These are phyloP conservation scores for Heteromurus nitidus DNA, from an alignment of 2,888 invertebrate genomes.

Conservation along the genomic window DNA sequence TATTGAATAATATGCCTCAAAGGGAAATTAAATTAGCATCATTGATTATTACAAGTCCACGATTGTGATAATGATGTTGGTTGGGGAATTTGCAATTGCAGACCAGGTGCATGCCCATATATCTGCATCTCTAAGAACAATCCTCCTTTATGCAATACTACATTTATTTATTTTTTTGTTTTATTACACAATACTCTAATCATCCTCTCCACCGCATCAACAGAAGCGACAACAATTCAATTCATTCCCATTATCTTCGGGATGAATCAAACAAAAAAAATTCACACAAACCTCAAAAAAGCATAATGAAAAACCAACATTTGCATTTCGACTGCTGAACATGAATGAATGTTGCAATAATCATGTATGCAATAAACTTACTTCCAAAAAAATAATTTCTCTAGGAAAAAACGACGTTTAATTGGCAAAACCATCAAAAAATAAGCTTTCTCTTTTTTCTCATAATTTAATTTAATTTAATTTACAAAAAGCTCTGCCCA, in stretches of 20 bases:
- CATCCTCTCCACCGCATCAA: background rate
- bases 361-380: no score
- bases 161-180: no score
- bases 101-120: no score
- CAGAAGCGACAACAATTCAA: constrained; percentile 31
- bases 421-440: no score
- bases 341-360: background rate
- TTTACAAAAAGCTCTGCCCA: background rate
- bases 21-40: constrained; percentile 37
- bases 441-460: constrained; percentile 15
- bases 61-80: background rate
- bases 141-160: no score
- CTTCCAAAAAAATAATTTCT: no score
- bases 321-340: constrained; percentile 1
- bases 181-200: no score
- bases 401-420: no score
- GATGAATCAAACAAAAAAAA: background rate
- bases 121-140: no score
- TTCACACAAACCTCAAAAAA: background rate
- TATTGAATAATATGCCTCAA: background rate
- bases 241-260: background rate
- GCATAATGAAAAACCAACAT: constrained; percentile 10
- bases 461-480: constrained; percentile 18
- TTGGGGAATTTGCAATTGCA: background rate
- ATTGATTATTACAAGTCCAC: constrained; percentile 3